Conservation (phyloP, 2,888 invertebrate species). For the Dyspetes luteomarginatus region DNA sequence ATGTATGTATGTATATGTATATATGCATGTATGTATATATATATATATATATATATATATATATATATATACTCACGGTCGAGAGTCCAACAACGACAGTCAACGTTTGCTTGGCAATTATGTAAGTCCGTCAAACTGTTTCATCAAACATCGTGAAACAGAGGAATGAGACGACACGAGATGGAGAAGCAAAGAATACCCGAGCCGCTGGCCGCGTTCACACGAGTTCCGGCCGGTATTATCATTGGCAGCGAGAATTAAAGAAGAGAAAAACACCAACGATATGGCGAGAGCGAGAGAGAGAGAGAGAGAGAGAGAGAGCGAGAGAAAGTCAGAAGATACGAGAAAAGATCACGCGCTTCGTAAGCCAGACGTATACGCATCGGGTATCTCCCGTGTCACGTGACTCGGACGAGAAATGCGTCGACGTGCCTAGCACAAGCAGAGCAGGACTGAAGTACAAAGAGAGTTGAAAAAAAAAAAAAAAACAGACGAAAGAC, state of each 20-base stretch:
- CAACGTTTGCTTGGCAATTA: slow-evolving; percentile 82
- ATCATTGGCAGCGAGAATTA: slow-evolving; percentile 30
- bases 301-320: not conserved
- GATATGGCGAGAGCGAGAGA: not conserved
- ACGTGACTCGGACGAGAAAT: slow-evolving; percentile 6
- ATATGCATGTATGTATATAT: no score
- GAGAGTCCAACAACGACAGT: slow-evolving; percentile 76
- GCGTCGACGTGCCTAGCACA: not conserved
- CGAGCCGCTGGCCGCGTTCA: slow-evolving; percentile 73
- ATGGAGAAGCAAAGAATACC: slow-evolving; percentile 31
- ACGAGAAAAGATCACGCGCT: not conserved
- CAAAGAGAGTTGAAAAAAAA: slow-evolving; percentile 10
- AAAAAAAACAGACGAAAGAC: no score
- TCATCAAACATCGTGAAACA: slow-evolving; percentile 79
- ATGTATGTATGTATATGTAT: no score
- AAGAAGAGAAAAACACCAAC: slow-evolving; percentile 14
- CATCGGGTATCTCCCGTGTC: not conserved
- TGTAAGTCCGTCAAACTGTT: slow-evolving; percentile 82
- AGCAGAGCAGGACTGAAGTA: slow-evolving; percentile 16
- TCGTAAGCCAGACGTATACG: not conserved
- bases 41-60: no score
- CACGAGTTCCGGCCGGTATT: slow-evolving; percentile 71
- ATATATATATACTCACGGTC: no score
- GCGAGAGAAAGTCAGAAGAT: not conserved
- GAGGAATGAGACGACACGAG: slow-evolving; percentile 30